Percentiles rank a stretch among this genome's conserved stretches.
Evolutionary conservation across 2,797 vertebrate species (phyloP).

Genomic region (Philypnodon macrostomus): DNA sequence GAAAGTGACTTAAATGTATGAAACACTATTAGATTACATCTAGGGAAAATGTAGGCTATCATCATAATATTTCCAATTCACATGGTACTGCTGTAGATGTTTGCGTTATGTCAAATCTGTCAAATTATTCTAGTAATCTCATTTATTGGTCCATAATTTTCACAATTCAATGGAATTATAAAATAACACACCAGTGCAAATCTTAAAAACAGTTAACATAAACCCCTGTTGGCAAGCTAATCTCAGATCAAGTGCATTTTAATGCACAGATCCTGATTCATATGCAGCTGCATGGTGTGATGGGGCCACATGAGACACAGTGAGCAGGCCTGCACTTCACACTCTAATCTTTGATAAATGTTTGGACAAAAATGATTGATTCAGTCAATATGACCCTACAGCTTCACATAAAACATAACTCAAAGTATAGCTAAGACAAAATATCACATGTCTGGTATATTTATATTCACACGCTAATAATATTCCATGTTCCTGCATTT

Average conservation of each 20-base stretch:
- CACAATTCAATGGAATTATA: background rate
- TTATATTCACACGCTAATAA: conserved; percentile 4
- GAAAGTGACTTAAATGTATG: too few species aligned
- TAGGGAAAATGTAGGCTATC: too few species aligned
- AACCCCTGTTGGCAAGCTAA: background rate
- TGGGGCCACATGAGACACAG: background rate
- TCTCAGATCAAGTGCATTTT: conserved; percentile 5
- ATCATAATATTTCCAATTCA: too few species aligned
- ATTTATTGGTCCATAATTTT: background rate
- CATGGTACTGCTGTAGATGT: too few species aligned
- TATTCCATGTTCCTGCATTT: conserved; percentile 2
- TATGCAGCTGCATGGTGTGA: background rate
- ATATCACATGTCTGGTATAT: background rate
- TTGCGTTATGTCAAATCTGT: background rate
- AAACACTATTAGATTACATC: too few species aligned
- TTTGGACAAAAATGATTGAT: conserved; percentile 24
- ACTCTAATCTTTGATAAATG: conserved; percentile 15
- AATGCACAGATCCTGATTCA: conserved; percentile 6
- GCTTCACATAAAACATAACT: conserved; percentile 14
- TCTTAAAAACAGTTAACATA: background rate
- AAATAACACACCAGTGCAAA: background rate
- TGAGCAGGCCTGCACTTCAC: background rate
- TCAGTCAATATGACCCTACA: conserved; percentile 11
- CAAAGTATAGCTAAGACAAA: background rate
- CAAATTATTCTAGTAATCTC: background rate